Base-by-base conservation (phyloP, 2,888 invertebrate genomes). In the Tipula vernalis region DNA sequence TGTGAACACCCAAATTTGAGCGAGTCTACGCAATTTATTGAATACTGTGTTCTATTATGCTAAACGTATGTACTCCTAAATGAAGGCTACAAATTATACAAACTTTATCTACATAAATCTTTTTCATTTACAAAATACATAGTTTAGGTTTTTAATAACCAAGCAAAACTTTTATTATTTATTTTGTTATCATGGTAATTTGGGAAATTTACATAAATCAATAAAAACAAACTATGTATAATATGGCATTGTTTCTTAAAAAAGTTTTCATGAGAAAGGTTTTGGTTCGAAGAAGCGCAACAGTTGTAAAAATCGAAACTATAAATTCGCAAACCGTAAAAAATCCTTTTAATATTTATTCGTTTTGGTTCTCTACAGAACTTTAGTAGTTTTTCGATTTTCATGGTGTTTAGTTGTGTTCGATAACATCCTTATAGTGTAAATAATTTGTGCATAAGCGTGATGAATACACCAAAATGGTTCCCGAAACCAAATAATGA, bases 401-500 rank as follows among this genome's bases (percentile, higher is more conserved):
- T 71, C 10, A 2, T 71, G 2, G 71, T 71, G 71, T 28, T 71
- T 28, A 71, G 71, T 71, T 71, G 71, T 71, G 10, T 28, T 51
- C 15, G 15, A 5, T 51, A 15, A 6, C 3, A 5, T 51, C 8
- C 5, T 51, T 51, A 15, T 15, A 51, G 51, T 51, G 51, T 18
- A 15, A n/a, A 39, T 39, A 39, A 39, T 6, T n/a, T 51, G 15
- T 51, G 5, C 39, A 15, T 0, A 4, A 71, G 6, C 57, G 41
- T 36, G 28, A 86, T 86, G 86, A 88, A 86, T 57, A 88, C 88
- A 39, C 88, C 88, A 44, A 88, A 88, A 85, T 88, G 88, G 88
- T 87, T 88, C 36, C 88, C 88, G 13, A 88, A 88, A 83, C 87
- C 89, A 89, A 91, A 91, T 90, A 90, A 89, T 90, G 91, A 89